A percentile compares a stretch with the other conserved stretches of the same genome.
Evolutionary conservation across 1,140 invertebrate genomes (phyloP).

Genomic region (Nasonia giraulti): DNA sequence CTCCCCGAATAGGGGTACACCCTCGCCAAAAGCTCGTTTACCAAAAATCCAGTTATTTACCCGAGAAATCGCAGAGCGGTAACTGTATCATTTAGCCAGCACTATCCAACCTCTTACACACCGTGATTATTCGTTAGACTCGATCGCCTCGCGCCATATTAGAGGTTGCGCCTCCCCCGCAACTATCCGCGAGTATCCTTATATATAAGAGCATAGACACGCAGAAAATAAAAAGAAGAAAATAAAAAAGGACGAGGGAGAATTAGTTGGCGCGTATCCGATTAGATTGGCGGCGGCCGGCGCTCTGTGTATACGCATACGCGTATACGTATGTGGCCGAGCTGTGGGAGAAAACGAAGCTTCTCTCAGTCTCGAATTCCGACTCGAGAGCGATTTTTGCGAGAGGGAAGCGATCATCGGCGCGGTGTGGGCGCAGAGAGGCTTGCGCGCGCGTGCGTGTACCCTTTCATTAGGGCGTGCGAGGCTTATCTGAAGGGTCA

Average conservation of each 20-base stretch:
- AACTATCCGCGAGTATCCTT: neutral
- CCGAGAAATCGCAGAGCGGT: neutral
- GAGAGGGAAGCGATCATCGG: slow-evolving; percentile 18
- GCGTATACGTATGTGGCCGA: slow-evolving; percentile 12
- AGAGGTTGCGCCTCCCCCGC: slow-evolving; percentile 21
- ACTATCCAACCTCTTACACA: neutral
- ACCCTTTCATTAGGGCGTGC: slow-evolving; percentile 75
- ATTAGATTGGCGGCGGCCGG: slow-evolving; percentile 19
- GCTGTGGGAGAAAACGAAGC: slow-evolving; percentile 32
- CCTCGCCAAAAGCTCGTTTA: too few relatives aligned
- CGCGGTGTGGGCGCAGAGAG: neutral
- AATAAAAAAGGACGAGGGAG: slow-evolving; percentile 37
- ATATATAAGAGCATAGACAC: neutral
- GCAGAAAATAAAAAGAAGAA: slow-evolving; percentile 3
- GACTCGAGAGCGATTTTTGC: neutral
- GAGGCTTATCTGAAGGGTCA: slow-evolving; percentile 73
- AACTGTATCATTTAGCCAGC: neutral
- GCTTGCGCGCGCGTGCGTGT: slow-evolving; percentile 60
- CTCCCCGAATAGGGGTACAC: too few relatives aligned
- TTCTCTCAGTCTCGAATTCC: slow-evolving; percentile 34
- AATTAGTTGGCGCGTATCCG: slow-evolving; percentile 39
- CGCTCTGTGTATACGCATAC: too few relatives aligned
- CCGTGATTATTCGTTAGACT: slow-evolving; percentile 11
- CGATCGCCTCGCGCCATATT: neutral
- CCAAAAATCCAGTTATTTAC: too few relatives aligned